phyloP scores from a whole-genome alignment of 2,888 invertebrate species.

The Unio pictorum region DNA sequence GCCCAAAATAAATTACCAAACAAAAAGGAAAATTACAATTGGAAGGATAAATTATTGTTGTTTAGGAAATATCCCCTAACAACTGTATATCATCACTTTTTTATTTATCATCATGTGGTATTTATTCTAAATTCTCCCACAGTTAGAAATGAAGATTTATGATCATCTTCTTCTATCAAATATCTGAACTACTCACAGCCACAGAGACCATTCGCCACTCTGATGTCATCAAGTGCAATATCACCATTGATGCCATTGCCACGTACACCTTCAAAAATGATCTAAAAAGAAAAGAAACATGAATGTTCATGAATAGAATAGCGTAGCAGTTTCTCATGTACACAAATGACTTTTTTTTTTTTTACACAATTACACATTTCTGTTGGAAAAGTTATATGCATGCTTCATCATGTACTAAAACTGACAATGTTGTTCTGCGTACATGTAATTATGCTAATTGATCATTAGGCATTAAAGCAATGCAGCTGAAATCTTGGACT shows the following conservation, averaged over 20 bases:
- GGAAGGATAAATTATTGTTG: background rate
- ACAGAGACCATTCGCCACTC: conserved; percentile 36
- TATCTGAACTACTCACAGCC: conserved; percentile 31
- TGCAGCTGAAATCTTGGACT: no score
- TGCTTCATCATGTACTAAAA: no score
- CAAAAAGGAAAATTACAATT: background rate
- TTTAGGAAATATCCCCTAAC: background rate
- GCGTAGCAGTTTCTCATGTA: conserved; percentile 1
- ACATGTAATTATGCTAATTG: no score
- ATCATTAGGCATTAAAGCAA: no score
- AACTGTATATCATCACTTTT: no score
- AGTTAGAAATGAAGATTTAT: no score
- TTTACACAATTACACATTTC: no score
- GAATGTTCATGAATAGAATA: background rate
- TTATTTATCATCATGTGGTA: no score
- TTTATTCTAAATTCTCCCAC: no score
- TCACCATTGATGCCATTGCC: conserved; percentile 50
- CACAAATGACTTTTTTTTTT: background rate
- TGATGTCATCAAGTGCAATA: conserved; percentile 59
- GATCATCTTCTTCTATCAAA: background rate
- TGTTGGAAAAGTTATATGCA: no score
- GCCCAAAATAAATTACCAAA: no score
- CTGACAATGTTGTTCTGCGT: no score
- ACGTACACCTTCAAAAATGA: conserved; percentile 46
- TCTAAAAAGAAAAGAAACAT: conserved; percentile 22